These are phyloP conservation scores for Drosophila diplacantha DNA, from an alignment of 2,888 invertebrate species.

Conservation along the genomic window DNA sequence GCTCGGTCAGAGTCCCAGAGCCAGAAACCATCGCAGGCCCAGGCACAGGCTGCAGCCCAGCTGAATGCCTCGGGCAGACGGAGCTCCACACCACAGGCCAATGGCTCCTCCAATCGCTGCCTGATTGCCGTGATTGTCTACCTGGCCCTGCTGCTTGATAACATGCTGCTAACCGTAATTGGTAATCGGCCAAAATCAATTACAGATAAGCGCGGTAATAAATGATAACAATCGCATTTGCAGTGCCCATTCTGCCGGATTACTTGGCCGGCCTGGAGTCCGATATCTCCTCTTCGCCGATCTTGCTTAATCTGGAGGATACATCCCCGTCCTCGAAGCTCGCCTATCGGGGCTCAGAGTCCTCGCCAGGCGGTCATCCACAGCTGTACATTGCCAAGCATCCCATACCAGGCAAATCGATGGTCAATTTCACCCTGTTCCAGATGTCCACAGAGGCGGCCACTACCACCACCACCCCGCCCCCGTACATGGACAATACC, in stretches of 20 bases:
- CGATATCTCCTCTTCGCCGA: conserved; percentile 54
- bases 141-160: conserved; percentile 88
- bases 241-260: conserved; percentile 90
- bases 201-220: conserved; percentile 4
- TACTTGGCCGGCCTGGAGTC: conserved; percentile 81
- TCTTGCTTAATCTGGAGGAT: conserved; percentile 30
- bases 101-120: conserved; percentile 65
- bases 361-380: conserved; percentile 20
- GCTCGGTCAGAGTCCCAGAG: conserved; percentile 11
- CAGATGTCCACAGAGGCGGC: conserved; percentile 56
- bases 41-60: conserved; percentile 30
- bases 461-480: conserved; percentile 1
- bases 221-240: conserved; percentile 16
- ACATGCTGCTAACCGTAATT: conserved; percentile 90
- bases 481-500: conserved; percentile 15
- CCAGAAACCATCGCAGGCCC: conserved; percentile 3
- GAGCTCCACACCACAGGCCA: conserved; percentile 48
- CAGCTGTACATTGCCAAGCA: conserved; percentile 75
- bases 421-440: conserved; percentile 74
- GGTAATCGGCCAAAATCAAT: conserved; percentile 81
- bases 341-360: conserved; percentile 64
- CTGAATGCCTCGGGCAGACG: conserved; percentile 44
- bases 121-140: conserved; percentile 82
- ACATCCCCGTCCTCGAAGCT: conserved; percentile 19
- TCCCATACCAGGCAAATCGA: conserved; percentile 77